Evolutionary conservation across 37 sponge, comb jelly and placozoan genomes (phyloP), one percentile per base, ranked within the genome.

Genomic region (Eunapius fragilis): DNA sequence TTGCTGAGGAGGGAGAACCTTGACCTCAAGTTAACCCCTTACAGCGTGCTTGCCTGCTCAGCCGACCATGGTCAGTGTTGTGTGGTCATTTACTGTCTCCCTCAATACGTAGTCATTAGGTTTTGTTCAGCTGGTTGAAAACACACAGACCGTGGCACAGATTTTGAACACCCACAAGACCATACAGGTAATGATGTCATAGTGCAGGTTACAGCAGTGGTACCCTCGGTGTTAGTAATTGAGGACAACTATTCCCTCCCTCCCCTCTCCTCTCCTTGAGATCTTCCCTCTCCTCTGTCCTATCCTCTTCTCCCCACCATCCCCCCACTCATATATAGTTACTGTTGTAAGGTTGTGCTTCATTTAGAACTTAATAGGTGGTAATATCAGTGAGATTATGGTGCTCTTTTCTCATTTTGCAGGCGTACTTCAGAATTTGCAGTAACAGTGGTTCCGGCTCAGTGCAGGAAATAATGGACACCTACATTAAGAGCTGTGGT

Each of bases 1-100:
- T 77, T 99, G 78, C 82, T 99, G 30, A 82, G 94, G 26, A 88
- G 90, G 33, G 99, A 99, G 87, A 95, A 95, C 69, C 89, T 99
- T 37, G 97, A 99, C 90, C 95, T 99, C 72, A 99, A 99, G 77
- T 89, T 99, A 71, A 95, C 94, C 28, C 99, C 99, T 26, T 99
- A 97, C 85, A 87, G 90, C 26, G 96, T 94, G 41, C 87, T 97
- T 12, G 96, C 99, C 14, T 93, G 94, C 77, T 93, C 98, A 25
- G 85, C 85, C 2, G 72, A 80, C 4, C 83, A 87, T 68, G 98
- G 92, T 91, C 23, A 13, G 71, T 70, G 7, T 70, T 81, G 24
- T 34, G 10, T 31, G n/a, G 1, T 75, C 58, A 19, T 45, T 79
- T 24, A 47, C 24, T 45, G 9, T 82, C 37, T 82, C 25, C 17